Evolutionary conservation across 64 coral and sea anemone genomes (phyloP), one percentile per base, ranked within the genome.

Genomic region (Actinia tenebrosa): DNA sequence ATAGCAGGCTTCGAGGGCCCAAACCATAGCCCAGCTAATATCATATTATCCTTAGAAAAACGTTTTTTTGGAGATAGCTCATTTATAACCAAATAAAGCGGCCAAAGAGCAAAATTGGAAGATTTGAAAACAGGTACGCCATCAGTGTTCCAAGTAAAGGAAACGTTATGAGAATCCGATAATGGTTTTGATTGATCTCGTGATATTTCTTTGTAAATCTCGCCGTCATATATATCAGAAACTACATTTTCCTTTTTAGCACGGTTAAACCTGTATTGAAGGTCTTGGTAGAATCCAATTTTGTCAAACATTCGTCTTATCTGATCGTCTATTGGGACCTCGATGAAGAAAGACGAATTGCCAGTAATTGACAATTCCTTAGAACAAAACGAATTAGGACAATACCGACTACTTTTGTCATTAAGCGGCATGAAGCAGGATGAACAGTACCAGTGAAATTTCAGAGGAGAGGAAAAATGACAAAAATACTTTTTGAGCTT

Each of bases 11-110:
- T 95, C 7, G 26, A 52, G 5, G 23, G 43, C 22, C 89, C 87
- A 89, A 89, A 95, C 86, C 86, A 95, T 4, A 95, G 37, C 3
- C 89, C 93, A 62, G 87, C 89, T 7, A 95, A 83, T 44, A 95
- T 56, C 86, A 88, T 89, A 81, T 95, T 95, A 0, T 89, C 84
- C 52, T 71, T 95, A 13, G 3, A 18, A 69, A 91, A 63, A 4
- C 87, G 68, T 71, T 83, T 43, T 19, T 37, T 80, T 23, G 53
- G 26, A 4, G 93, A 89, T 16, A 95, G 71, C 45, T 91, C 87
- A 71, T 95, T 95, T 3, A 95, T 53, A 56, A 82, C 80, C 16
- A 91, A 78, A 56, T 86, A 91, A 4, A 95, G 20, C 4, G 89
- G 89, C 89, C 83, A 91, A 4, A 95, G 11, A 4, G 93, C 82